Evolutionary conservation across 2,113 vertebrate species (phyloP), one percentile per base, ranked within the genome.

Genomic region (Pardalotus punctatus): DNA sequence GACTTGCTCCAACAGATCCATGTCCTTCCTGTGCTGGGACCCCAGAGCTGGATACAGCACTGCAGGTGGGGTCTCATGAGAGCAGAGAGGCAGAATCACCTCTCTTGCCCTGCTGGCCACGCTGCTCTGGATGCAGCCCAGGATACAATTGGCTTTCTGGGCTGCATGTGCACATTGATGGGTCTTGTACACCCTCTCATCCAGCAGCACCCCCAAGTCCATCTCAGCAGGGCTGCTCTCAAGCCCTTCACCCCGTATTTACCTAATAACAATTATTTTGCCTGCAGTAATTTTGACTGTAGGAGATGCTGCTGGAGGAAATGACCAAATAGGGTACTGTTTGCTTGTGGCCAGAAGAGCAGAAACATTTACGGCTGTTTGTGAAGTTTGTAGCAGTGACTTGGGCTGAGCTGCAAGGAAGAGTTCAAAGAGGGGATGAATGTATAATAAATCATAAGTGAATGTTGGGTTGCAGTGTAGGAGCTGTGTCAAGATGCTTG

Each of bases 161-260:
- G 61, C 33, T 84, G 29, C 2, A 1, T 5, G n/a, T 61, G 2
- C 29, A 61, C 10, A 14, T 1, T 51, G 35, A 38, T 2, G 2
- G 12, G 8, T 84, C 35, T 15, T 7, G 5, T 7, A 17, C 19
- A 51, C n/a, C 21, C 33, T 87, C 60, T n/a, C 24, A 45, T 28
- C 35, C 25, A 35, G 28, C 69, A 56, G 10, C 12, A 71, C 5
- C 7, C n/a, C 8, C 13, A 20, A 4, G 50, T 47, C 54, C 11
- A 27, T 48, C n/a, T 13, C 10, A 10, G 16, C 47, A 38, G 31
- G 25, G 35, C 45, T 70, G 60, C 15, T 74, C 15, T 60, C 31
- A 40, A 6, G 69, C 43, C 35, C 21, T 35, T 79, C 23, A n/a
- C 24, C 17, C 28, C 1, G 0, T 62, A 12, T 27, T 45, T 58